These are phyloP conservation scores for Tetanocera ferruginea DNA, from an alignment of 2,888 invertebrate genomes.

Conservation along the genomic window DNA sequence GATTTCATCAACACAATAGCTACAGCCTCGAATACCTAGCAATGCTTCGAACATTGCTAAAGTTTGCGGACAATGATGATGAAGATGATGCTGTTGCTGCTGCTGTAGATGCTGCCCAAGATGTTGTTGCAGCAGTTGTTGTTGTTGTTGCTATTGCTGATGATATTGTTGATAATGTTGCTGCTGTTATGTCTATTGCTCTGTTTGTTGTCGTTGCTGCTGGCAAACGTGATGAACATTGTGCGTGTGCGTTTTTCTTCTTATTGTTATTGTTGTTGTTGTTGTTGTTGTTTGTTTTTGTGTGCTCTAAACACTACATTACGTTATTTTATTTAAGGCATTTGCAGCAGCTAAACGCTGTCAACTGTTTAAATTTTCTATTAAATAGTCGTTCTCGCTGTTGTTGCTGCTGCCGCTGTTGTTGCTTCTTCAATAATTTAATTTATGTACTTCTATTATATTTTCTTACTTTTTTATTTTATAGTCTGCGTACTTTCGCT, in stretches of 20 bases:
- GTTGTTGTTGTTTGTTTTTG: too few species aligned
- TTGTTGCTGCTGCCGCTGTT: slow-evolving; percentile 35
- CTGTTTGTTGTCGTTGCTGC: too few species aligned
- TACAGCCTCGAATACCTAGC: background rate
- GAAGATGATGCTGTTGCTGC: too few species aligned
- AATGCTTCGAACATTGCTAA: too few species aligned
- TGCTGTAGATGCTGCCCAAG: too few species aligned
- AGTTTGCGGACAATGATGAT: too few species aligned
- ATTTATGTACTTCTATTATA: slow-evolving; percentile 3
- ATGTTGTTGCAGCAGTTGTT: background rate
- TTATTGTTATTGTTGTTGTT: slow-evolving; percentile 1
- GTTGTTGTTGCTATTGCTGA: background rate
- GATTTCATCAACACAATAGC: slow-evolving; percentile 10
- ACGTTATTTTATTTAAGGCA: slow-evolving; percentile 1
- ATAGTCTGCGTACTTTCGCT: background rate
- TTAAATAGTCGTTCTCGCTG: slow-evolving; percentile 33
- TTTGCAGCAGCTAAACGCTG: background rate
- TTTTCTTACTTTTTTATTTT: background rate
- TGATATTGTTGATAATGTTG: background rate
- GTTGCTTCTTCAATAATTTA: slow-evolving; percentile 26
- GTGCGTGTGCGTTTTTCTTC: slow-evolving; percentile 4
- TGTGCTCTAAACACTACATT: background rate
- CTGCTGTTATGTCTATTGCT: background rate
- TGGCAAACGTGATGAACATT: slow-evolving; percentile 5
- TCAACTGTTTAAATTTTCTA: slow-evolving; percentile 10